Evolutionary conservation across 2,888 invertebrate species (phyloP).

Genomic region (Abrostola tripartita): DNA sequence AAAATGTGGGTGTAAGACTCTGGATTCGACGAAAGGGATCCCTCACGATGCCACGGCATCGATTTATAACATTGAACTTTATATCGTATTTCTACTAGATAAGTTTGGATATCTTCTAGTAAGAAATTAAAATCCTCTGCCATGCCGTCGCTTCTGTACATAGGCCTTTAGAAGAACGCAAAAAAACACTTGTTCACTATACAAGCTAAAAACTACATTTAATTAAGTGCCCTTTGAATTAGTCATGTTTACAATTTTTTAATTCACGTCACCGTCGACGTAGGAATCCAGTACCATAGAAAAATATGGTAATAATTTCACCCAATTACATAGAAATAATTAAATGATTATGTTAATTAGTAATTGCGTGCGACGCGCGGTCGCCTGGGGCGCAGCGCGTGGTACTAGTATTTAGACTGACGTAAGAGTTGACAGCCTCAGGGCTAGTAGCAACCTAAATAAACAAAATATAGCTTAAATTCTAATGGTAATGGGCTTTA

Average conservation of each 20-base stretch:
- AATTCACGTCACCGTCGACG: constrained; percentile 1
- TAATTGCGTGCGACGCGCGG: not conserved
- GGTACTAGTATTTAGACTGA: not conserved
- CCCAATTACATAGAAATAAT: constrained; percentile 5
- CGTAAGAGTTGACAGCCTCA: not conserved
- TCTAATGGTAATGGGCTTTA: not conserved
- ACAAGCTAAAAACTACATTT: not conserved
- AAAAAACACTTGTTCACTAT: too few species aligned
- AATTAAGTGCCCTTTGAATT: not conserved
- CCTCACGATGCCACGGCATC: too few species aligned
- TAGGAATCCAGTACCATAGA: constrained; percentile 1
- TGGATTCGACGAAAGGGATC: too few species aligned
- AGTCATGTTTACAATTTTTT: not conserved
- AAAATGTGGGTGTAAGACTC: too few species aligned
- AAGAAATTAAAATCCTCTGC: too few species aligned
- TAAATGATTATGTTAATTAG: constrained; percentile 5
- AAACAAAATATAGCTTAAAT: too few species aligned
- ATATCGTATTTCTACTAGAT: too few species aligned
- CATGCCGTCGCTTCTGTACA: too few species aligned
- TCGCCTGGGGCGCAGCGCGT: not conserved
- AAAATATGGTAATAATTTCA: not conserved
- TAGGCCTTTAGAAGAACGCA: too few species aligned
- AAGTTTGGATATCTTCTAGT: too few species aligned
- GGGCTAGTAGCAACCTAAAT: not conserved
- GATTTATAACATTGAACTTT: too few species aligned